phyloP scores from a whole-genome alignment of 1,140 invertebrate species.

The Batillaria attramentaria region DNA sequence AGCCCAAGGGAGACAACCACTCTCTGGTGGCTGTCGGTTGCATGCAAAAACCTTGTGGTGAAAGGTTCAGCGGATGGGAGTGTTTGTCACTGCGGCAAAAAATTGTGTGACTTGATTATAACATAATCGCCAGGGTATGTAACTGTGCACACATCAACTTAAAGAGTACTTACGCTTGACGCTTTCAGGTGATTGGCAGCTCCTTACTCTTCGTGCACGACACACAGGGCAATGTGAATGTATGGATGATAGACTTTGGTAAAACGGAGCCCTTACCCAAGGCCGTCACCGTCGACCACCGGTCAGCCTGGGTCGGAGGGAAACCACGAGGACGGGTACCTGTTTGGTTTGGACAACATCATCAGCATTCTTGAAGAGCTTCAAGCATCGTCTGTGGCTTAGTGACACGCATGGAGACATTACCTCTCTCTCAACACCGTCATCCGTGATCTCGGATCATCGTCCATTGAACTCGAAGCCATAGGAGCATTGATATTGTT shows the following conservation, averaged over 20 bases:
- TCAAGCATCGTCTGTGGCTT: conserved; percentile 25
- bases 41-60: too few relatives aligned
- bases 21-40: too few relatives aligned
- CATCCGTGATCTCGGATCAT: too few relatives aligned
- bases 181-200: conserved; percentile 90
- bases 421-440: neutral
- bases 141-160: neutral
- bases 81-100: too few relatives aligned
- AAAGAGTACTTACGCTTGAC: neutral
- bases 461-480: too few relatives aligned
- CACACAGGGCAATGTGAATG: conserved; percentile 81
- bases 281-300: conserved; percentile 84
- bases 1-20: too few relatives aligned
- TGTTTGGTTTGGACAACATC: conserved; percentile 94
- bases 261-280: conserved; percentile 90
- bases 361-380: conserved; percentile 80
- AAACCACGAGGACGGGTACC: conserved; percentile 98
- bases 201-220: conserved; percentile 97
- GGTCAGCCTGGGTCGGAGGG: conserved; percentile 91
- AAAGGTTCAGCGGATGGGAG: too few relatives aligned
- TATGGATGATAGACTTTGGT: conserved; percentile 99
- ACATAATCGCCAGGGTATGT: neutral
- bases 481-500: too few relatives aligned
- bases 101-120: too few relatives aligned
- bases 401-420: neutral